These are phyloP conservation scores for Tinea semifulvella DNA, from an alignment of 2,888 invertebrate genomes.

Conservation along the genomic window DNA sequence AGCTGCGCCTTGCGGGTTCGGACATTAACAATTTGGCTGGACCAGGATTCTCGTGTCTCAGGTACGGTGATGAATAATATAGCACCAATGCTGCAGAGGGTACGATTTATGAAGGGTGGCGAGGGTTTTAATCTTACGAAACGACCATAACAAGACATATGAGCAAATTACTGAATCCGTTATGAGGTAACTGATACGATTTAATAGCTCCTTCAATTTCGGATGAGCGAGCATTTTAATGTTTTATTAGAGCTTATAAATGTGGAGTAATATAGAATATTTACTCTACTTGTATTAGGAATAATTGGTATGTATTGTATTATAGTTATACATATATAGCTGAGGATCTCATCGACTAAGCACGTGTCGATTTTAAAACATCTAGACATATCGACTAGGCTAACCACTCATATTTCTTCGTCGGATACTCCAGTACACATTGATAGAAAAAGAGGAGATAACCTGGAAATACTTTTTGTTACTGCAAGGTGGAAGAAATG, in stretches of 20 bases:
- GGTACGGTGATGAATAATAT: conserved; percentile 47
- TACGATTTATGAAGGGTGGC: conserved; percentile 61
- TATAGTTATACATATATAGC: too few species aligned
- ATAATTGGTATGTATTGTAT: too few species aligned
- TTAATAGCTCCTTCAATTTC: conserved; percentile 53
- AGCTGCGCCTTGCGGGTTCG: conserved; percentile 15
- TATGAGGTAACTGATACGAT: conserved; percentile 48
- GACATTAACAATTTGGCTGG: conserved; percentile 46
- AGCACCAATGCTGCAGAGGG: conserved; percentile 43
- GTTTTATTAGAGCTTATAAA: conserved; percentile 31
- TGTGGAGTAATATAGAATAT: too few species aligned
- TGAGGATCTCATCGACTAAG: too few species aligned
- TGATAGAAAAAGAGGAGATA: too few species aligned
- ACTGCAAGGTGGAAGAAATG: too few species aligned
- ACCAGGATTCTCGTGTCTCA: conserved; percentile 45
- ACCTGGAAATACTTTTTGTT: too few species aligned
- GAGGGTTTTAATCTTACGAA: conserved; percentile 57
- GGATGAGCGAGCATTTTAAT: conserved; percentile 39
- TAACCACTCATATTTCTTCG: too few species aligned
- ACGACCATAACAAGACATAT: conserved; percentile 63
- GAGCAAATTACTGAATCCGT: conserved; percentile 61
- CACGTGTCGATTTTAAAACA: too few species aligned
- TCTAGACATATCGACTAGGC: too few species aligned
- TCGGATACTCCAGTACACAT: too few species aligned
- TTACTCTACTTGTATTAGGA: too few species aligned